Evolutionary conservation across 2,113 vertebrate genomes (phyloP).

Genomic region (Rutilus rutilus): DNA sequence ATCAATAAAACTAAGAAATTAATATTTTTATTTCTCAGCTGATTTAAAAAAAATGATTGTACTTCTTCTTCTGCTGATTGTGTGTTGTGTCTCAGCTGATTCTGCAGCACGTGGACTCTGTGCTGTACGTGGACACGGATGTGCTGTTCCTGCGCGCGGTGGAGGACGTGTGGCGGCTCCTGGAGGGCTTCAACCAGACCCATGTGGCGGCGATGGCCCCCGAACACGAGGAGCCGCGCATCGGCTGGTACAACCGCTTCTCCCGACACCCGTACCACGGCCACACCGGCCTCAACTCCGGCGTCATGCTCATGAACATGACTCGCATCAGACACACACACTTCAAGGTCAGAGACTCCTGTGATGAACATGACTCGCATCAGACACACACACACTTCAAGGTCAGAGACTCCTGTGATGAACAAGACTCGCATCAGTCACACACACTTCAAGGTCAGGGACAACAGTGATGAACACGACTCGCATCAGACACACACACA

Average conservation of each 20-base stretch:
- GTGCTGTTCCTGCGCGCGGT: constrained; percentile 92
- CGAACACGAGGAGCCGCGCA: constrained; percentile 93
- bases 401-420: too few species aligned
- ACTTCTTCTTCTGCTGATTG: too few species aligned
- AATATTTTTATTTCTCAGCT: too few species aligned
- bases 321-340: constrained; percentile 88
- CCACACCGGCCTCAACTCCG: constrained; percentile 93
- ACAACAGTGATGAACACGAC: too few species aligned
- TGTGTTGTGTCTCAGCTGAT: constrained; percentile 78
- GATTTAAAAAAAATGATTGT: too few species aligned
- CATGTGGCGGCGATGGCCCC: constrained; percentile 95
- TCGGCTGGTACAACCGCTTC: constrained; percentile 98
- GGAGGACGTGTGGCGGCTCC: constrained; percentile 91
- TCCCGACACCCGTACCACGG: constrained; percentile 94
- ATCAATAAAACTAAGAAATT: too few species aligned
- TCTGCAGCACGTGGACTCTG: constrained; percentile 89
- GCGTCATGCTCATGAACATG: constrained; percentile 99
- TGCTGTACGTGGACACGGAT: constrained; percentile 95
- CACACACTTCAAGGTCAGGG: too few species aligned
- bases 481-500: too few species aligned
- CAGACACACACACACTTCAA: too few species aligned
- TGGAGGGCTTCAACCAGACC: constrained; percentile 85
- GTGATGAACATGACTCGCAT: too few species aligned
- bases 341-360: constrained; percentile 81
- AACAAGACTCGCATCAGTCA: too few species aligned